A percentile compares a stretch with the other conserved stretches of the same genome.
Evolutionary conservation across 2,888 invertebrate genomes (phyloP).

Genomic region (Cephus runcator): DNA sequence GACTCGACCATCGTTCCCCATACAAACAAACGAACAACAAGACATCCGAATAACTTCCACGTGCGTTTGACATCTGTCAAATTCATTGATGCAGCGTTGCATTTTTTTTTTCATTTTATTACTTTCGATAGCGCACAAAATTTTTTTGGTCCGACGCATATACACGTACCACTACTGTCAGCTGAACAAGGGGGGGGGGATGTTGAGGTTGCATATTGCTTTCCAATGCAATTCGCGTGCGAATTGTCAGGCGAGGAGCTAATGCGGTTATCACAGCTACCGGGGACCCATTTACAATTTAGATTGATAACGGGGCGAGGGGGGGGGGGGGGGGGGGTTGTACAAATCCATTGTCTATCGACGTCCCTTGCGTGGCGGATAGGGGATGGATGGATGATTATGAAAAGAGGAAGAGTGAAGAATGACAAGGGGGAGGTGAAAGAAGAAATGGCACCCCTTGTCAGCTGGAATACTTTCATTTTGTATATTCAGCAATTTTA

Average conservation of each 20-base stretch:
- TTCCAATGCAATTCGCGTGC: neutral
- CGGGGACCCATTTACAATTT: conserved; percentile 55
- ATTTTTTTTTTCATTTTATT: conserved; percentile 3
- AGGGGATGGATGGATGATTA: neutral
- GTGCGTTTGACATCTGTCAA: neutral
- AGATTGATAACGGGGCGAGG: conserved; percentile 39
- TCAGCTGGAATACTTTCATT: conserved; percentile 58
- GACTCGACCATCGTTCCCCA: neutral
- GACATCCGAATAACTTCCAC: too few species aligned
- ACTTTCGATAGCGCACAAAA: neutral
- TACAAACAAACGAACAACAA: neutral
- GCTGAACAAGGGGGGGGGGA: neutral
- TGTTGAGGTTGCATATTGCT: neutral
- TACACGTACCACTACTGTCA: neutral
- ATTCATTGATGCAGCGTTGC: neutral
- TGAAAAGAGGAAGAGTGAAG: conserved; percentile 6
- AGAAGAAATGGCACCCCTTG: conserved; percentile 18
- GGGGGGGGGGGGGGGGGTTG: neutral
- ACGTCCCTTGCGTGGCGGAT: neutral
- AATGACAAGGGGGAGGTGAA: conserved; percentile 7
- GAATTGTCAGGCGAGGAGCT: neutral
- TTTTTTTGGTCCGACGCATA: neutral
- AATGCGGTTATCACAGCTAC: neutral
- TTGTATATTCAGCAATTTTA: conserved; percentile 51
- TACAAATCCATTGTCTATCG: neutral